Conservation (phyloP, 2,888 invertebrate genomes). For the Poecilus cupreus region DNA sequence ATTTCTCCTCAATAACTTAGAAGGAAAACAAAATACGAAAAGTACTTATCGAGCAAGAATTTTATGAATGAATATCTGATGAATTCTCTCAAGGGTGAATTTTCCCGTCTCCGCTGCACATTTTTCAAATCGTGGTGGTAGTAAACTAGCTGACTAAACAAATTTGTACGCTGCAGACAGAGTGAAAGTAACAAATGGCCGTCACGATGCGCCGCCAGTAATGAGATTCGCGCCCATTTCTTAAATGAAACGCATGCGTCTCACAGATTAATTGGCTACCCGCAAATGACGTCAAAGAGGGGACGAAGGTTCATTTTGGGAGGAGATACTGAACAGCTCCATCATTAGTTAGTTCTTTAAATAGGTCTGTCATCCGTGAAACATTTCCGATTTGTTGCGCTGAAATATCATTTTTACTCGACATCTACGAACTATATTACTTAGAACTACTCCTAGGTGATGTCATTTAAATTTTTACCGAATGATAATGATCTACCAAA, state of each 20-base stretch:
- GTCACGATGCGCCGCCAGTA: not conserved
- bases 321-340: not conserved
- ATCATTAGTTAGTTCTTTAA: not conserved
- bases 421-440: too few species aligned
- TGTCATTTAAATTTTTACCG: too few species aligned
- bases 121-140: conserved; percentile 30
- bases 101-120: not conserved
- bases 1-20: too few species aligned
- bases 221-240: conserved; percentile 44
- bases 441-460: too few species aligned
- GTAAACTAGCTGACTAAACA: conserved; percentile 12
- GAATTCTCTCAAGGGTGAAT: not conserved
- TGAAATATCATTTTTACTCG: not conserved
- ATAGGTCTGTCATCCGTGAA: not conserved
- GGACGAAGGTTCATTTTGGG: not conserved
- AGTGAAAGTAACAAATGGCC: conserved; percentile 44
- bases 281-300: not conserved
- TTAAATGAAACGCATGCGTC: not conserved
- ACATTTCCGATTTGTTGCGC: not conserved
- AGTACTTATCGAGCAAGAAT: not conserved
- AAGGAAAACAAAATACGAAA: too few species aligned
- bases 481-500: too few species aligned
- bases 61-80: not conserved
- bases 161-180: conserved; percentile 7
- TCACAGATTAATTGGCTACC: not conserved